phyloP scores from a whole-genome alignment of 2,797 vertebrate species.

The Harpagifer antarcticus region DNA sequence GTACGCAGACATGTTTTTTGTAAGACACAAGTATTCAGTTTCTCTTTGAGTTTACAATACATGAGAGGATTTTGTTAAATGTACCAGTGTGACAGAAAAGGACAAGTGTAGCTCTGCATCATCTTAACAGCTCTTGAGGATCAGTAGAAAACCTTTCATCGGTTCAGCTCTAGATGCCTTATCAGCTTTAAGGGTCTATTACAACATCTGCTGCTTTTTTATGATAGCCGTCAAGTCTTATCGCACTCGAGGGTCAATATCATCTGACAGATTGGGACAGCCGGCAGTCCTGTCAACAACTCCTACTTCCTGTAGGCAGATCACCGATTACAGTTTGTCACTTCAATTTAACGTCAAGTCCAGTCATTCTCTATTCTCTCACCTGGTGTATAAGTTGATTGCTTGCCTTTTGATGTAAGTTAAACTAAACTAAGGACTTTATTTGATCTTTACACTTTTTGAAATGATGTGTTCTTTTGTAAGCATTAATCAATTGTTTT shows the following conservation, averaged over 20 bases:
- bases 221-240: constrained; percentile 49
- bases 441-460: constrained; percentile 10
- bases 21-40: background rate
- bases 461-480: background rate
- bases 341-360: background rate
- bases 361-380: constrained; percentile 12
- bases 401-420: background rate
- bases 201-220: constrained; percentile 57
- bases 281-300: constrained; percentile 38
- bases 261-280: constrained; percentile 45
- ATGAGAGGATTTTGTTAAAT: background rate
- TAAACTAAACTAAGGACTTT: constrained; percentile 1
- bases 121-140: constrained; percentile 27
- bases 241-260: constrained; percentile 50
- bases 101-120: background rate
- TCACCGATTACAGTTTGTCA: constrained; percentile 20
- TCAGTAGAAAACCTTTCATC: constrained; percentile 15
- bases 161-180: constrained; percentile 32
- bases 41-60: background rate
- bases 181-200: constrained; percentile 64
- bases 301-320: constrained; percentile 43
- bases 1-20: background rate
- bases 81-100: background rate
- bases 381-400: background rate
- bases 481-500: constrained; percentile 4